phyloP scores from a whole-genome alignment of 2,113 vertebrate species.

The Trichomycterus rosablanca region DNA sequence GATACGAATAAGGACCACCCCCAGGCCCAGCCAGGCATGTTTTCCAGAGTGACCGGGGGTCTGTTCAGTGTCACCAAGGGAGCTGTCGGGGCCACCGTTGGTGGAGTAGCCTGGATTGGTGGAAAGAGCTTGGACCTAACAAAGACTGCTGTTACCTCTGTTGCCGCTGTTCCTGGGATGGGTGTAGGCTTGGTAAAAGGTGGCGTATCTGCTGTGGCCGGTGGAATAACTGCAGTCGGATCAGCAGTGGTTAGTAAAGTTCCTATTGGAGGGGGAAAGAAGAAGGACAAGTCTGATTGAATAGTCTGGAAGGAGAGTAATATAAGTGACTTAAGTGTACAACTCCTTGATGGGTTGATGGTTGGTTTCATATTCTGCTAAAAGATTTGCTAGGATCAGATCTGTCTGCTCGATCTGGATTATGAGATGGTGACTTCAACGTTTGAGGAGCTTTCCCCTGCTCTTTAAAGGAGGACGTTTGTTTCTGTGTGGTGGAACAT shows the following conservation, averaged over 20 bases:
- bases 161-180: slow-evolving; percentile 83
- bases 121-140: slow-evolving; percentile 90
- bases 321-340: slow-evolving; percentile 15
- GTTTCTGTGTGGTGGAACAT: slow-evolving; percentile 28
- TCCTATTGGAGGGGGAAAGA: slow-evolving; percentile 83
- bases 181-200: slow-evolving; percentile 90
- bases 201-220: slow-evolving; percentile 83
- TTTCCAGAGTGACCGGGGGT: slow-evolving; percentile 86
- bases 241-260: slow-evolving; percentile 90
- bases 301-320: slow-evolving; percentile 10
- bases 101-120: slow-evolving; percentile 90
- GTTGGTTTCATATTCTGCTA: slow-evolving; percentile 26
- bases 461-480: slow-evolving; percentile 12
- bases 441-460: slow-evolving; percentile 14
- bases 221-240: slow-evolving; percentile 84
- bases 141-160: slow-evolving; percentile 84
- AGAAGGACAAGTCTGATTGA: slow-evolving; percentile 96
- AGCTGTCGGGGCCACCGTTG: slow-evolving; percentile 87
- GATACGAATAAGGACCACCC: slow-evolving; percentile 84
- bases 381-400: slow-evolving; percentile 21
- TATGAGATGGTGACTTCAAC: slow-evolving; percentile 13
- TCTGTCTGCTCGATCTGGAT: slow-evolving; percentile 9
- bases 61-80: slow-evolving; percentile 91
- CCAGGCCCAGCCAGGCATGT: slow-evolving; percentile 80
- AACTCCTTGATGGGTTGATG: slow-evolving; percentile 20